Base-by-base conservation (phyloP, 2,113 vertebrate species). In the Puma concolor region DNA sequence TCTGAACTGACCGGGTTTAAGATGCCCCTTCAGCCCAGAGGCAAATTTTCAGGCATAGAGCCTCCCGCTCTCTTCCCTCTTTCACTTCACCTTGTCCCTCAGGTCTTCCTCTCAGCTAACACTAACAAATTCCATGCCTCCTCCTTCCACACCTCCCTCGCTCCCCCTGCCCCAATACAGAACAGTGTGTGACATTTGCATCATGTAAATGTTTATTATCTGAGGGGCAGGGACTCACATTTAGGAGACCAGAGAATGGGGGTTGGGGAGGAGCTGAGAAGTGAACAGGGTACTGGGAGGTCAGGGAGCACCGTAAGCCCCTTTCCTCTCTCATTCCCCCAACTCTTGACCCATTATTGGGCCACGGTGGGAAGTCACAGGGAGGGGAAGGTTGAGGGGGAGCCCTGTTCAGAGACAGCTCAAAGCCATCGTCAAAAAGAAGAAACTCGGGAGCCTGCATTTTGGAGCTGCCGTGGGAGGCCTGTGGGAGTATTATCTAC, bases 401-500 rank as follows among this genome's bases (percentile, higher is more conserved):
- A 92, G 92, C 38, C 38, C 69, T 88, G 71, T 86, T 96, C 94
- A 96, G 90, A 93, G 88, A 97, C 27, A 91, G 94, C 96, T 97
- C 95, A 80, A 92, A 97, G 96, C 88, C 95, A 97, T 69, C 96
- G 97, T 98, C 98, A 98, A 98, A 96, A 98, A 97, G 97, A 93
- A 97, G 89, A 87, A 96, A 94, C 95, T 92, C 93, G 72, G 94
- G 97, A 97, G 95, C 92, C 95, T 98, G 97, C 92, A 50, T 94
- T 97, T 96, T 91, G 94, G 84, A 96, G 97, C 94, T 83, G 93
- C 90, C 0, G 97, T 98, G 97, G 97, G 98, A 96, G 97, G 97
- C 48, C 97, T 14, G 97, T 98, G 96, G 98, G 98, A 98, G 98
- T 97, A 94, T 97, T 96, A 98, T 96, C 97, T 97, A 97, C 97